Conservation (phyloP, 2,797 vertebrate species). For the Squalus acanthias region DNA sequence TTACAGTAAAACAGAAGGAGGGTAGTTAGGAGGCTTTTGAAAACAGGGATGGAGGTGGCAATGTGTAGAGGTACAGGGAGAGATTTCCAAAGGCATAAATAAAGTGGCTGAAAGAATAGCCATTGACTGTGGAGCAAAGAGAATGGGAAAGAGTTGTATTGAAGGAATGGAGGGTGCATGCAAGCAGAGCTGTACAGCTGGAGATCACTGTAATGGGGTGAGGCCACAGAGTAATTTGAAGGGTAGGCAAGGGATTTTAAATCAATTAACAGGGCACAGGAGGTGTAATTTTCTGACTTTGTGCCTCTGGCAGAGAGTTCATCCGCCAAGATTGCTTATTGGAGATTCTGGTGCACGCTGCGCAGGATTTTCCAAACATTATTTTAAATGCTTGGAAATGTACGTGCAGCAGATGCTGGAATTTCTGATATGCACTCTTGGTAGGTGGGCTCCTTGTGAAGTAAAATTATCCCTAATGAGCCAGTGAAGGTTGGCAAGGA, state of each 20-base stretch:
- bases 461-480: background rate
- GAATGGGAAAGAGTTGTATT: background rate
- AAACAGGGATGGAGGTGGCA: background rate
- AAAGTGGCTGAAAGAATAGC: background rate
- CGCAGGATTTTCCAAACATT: background rate
- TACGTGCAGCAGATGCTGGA: background rate
- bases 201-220: background rate
- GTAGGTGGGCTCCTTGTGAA: background rate
- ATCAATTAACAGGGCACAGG: background rate
- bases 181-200: background rate
- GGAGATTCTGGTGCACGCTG: background rate
- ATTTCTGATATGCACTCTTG: background rate
- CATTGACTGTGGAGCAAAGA: background rate
- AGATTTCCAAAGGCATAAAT: background rate
- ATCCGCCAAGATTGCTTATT: background rate
- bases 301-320: background rate
- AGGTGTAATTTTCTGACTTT: background rate
- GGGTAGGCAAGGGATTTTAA: background rate
- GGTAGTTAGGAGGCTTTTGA: background rate
- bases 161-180: background rate
- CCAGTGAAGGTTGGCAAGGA: background rate
- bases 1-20: background rate
- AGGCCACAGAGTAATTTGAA: background rate
- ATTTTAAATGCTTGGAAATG: background rate
- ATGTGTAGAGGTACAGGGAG: background rate